Conservation (phyloP, 2,797 vertebrate species). For the Hybognathus amarus region DNA sequence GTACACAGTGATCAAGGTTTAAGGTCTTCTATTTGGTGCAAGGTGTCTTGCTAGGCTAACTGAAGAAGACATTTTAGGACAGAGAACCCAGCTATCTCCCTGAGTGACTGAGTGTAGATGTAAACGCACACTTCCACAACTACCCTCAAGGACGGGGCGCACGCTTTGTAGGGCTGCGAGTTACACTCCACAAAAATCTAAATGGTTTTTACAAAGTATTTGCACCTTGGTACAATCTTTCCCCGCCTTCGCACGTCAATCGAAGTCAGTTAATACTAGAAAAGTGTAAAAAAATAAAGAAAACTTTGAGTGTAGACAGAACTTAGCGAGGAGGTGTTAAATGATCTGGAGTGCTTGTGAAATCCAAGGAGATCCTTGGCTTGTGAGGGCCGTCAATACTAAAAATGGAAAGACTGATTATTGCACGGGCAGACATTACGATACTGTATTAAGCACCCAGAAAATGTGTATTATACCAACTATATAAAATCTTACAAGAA, state of each 20-base stretch:
- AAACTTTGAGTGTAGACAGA: conserved; percentile 22
- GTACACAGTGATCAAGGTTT: conserved; percentile 88
- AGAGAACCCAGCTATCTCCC: conserved; percentile 84
- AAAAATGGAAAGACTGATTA: conserved; percentile 73
- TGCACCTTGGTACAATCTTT: conserved; percentile 71
- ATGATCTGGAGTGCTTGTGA: conserved; percentile 69
- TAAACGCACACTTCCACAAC: conserved; percentile 62
- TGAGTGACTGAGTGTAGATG: conserved; percentile 74
- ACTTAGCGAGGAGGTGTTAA: conserved; percentile 27
- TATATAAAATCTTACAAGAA: conserved; percentile 46
- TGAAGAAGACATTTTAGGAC: conserved; percentile 76
- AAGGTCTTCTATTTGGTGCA: conserved; percentile 78
- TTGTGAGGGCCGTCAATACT: conserved; percentile 59
- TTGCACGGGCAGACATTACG: conserved; percentile 79
- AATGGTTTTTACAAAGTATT: conserved; percentile 59
- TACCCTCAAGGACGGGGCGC: conserved; percentile 41
- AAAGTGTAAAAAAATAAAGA: conserved; percentile 53
- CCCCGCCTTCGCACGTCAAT: conserved; percentile 42
- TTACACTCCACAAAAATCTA: conserved; percentile 44
- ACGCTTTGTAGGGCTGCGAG: conserved; percentile 47
- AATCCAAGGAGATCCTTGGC: conserved; percentile 57
- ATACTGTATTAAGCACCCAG: conserved; percentile 70
- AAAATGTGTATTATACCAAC: conserved; percentile 48
- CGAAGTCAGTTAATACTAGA: conserved; percentile 51
- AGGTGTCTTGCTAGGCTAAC: conserved; percentile 75